These are phyloP conservation scores for Pipistrellus pygmaeus DNA, from an alignment of 2,797 vertebrate genomes.

Conservation along the genomic window DNA sequence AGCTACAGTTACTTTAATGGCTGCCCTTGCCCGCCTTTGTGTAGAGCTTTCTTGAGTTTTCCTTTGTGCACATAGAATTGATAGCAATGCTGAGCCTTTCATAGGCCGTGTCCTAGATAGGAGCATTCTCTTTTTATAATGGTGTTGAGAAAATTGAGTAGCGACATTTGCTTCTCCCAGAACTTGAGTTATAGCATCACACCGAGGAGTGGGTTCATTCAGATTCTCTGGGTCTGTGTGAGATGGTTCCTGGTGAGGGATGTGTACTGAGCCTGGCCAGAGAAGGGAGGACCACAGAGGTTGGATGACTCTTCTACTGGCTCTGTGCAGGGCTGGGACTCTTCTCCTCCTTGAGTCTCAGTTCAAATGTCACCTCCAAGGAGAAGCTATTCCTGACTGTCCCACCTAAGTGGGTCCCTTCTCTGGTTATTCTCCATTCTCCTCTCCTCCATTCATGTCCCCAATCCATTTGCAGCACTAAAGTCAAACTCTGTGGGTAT, in stretches of 20 bases:
- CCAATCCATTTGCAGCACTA: neutral
- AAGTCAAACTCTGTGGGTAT: neutral
- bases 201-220: neutral
- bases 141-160: neutral
- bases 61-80: neutral
- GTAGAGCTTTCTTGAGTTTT: neutral
- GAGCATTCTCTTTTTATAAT: neutral
- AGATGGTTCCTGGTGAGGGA: neutral
- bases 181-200: neutral
- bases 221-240: neutral
- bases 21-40: neutral
- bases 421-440: neutral
- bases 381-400: neutral
- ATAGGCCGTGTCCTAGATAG: neutral
- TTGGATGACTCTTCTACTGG: neutral
- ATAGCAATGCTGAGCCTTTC: neutral
- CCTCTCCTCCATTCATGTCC: neutral
- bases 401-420: neutral
- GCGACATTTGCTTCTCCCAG: neutral
- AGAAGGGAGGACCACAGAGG: neutral
- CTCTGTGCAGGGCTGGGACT: neutral
- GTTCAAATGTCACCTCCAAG: neutral
- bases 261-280: neutral
- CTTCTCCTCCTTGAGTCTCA: neutral
- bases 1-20: neutral